Evolutionary conservation across 2,113 vertebrate genomes (phyloP).

Genomic region (Myrmecophaga tridactyla): DNA sequence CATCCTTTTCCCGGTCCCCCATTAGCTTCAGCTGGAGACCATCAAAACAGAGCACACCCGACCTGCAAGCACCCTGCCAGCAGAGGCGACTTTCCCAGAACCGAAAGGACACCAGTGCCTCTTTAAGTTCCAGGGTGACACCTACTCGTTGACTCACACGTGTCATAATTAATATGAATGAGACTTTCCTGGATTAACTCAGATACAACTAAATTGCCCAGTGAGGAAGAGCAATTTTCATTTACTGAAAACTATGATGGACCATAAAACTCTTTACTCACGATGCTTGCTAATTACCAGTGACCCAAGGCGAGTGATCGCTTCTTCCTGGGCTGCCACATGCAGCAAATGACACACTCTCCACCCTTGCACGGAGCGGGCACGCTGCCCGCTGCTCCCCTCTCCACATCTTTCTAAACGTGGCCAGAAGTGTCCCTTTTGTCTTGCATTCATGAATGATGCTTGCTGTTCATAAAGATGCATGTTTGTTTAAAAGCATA

Average conservation of each 20-base stretch:
- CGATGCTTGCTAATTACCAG: background rate
- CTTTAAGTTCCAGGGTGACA: background rate
- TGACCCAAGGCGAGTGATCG: background rate
- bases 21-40: background rate
- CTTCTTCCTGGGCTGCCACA: background rate
- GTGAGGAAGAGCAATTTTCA: background rate
- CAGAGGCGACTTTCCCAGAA: background rate
- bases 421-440: background rate
- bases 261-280: background rate
- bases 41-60: background rate
- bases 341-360: background rate
- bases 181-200: conserved; percentile 65
- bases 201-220: background rate
- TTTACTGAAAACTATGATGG: conserved; percentile 48
- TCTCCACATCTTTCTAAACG: background rate
- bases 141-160: background rate
- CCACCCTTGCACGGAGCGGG: background rate
- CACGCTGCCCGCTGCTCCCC: fast-evolving
- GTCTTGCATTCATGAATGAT: background rate
- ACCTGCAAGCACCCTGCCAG: background rate
- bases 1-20: fast-evolving
- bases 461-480: background rate
- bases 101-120: background rate
- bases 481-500: background rate
- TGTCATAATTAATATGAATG: conserved; percentile 39